Percentiles rank a stretch among this genome's conserved stretches.
Evolutionary conservation across 2,113 vertebrate genomes (phyloP).

Genomic region (Eira barbara): DNA sequence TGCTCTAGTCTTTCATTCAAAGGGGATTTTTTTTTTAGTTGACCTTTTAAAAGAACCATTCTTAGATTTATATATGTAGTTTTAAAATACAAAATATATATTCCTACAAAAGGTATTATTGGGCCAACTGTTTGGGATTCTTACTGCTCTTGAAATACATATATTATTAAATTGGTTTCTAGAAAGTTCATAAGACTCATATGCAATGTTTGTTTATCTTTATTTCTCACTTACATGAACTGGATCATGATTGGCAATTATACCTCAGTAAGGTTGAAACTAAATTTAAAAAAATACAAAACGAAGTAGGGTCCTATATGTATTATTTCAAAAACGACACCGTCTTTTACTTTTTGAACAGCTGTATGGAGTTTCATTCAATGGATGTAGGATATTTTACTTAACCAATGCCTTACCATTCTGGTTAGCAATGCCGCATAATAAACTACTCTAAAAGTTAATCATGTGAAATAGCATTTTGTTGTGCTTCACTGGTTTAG

Average conservation of each 20-base stretch:
- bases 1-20: background rate
- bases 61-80: background rate
- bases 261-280: background rate
- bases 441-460: background rate
- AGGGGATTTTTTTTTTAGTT: background rate
- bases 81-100: background rate
- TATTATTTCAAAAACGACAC: background rate
- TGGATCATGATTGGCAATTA: background rate
- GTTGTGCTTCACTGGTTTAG: background rate
- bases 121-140: background rate
- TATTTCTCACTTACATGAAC: background rate
- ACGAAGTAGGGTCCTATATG: background rate
- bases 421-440: background rate
- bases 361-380: background rate
- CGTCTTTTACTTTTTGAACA: background rate
- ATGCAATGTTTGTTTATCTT: background rate
- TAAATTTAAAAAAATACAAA: background rate
- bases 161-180: background rate
- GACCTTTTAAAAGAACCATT: background rate
- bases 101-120: background rate
- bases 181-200: background rate
- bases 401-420: background rate
- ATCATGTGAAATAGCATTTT: background rate
- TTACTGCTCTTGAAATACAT: constrained; percentile 6
- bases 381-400: background rate